A percentile compares a stretch with the other conserved stretches of the same genome.
These are phyloP conservation scores for Rhopalosiphum maidis DNA, from an alignment of 1,140 invertebrate genomes.

Conservation along the genomic window DNA sequence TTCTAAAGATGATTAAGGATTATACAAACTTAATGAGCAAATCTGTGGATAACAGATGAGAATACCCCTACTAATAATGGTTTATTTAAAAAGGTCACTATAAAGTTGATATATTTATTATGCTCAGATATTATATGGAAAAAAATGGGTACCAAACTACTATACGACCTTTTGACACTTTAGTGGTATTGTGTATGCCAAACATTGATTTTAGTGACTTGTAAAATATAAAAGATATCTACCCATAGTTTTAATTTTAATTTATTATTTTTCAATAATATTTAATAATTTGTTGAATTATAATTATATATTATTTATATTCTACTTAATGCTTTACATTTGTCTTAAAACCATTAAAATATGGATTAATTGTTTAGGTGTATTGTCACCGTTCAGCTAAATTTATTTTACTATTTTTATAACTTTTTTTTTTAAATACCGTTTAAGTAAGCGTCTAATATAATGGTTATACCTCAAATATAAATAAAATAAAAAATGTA, in stretches of 20 bases:
- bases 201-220: not conserved
- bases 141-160: not conserved
- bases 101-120: not conserved
- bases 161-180: not conserved
- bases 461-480: not conserved
- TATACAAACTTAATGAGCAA: constrained; percentile 1
- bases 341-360: not conserved
- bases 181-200: not conserved
- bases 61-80: not conserved
- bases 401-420: not conserved
- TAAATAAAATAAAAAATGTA: not conserved
- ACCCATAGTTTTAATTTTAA: not conserved
- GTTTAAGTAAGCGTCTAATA: not conserved
- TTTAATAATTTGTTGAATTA: not conserved
- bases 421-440: not conserved
- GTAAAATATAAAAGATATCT: not conserved
- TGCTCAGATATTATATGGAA: not conserved
- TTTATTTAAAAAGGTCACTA: not conserved
- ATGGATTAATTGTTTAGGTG: not conserved
- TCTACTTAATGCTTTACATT: not conserved
- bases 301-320: not conserved
- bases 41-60: not conserved
- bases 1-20: not conserved
- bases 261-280: not conserved
- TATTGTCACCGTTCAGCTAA: not conserved